Base-by-base conservation (phyloP, 2,113 vertebrate species). In the Ochotona curzoniae region DNA sequence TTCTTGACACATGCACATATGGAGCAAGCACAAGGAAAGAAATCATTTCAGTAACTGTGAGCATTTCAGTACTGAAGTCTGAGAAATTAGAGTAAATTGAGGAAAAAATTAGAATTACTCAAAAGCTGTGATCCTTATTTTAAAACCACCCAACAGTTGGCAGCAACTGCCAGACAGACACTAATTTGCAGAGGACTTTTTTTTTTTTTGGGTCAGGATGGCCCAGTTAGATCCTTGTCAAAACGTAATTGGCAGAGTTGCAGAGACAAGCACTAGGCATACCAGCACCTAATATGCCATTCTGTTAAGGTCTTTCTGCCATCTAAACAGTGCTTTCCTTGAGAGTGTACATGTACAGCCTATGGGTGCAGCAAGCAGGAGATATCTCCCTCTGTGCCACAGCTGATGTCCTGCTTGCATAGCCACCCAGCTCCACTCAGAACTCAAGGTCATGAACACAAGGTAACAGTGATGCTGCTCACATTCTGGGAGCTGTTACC, bases 51-150 rank as follows among this genome's bases (percentile, higher is more conserved):
- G 38, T 84, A 90, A 66, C 88, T 80, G 35, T 85, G 75, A 64
- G 8, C 86, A 28, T 93, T 74, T 85, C 47, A 71, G 67, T n/a
- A 76, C 47, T 89, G 69, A 89, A 51, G 57, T 71, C 76, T 89
- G 44, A 89, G 49, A 89, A 93, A 73, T 81, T 69, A 87, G 30
- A 93, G 73, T 94, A 93, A 90, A 87, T 91, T 57, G 54, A 57
- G 69, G 73, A 78, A 93, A 44, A 93, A 94, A 90, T 80, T 88
- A 87, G 60, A 92, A 86, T 85, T 89, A 74, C 64, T 93, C 30
- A 47, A 89, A 93, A 90, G 73, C 44, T 89, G 32, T 82, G 81
- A 90, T 76, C 9, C 67, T 96, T 88, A 83, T 84, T 78, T 93
- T 96, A 74, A 93, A 93, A 89, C 87, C 79, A 74, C 35, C 66